Base-by-base conservation (phyloP, 2,113 vertebrate genomes). In the Anoplopoma fimbria region DNA sequence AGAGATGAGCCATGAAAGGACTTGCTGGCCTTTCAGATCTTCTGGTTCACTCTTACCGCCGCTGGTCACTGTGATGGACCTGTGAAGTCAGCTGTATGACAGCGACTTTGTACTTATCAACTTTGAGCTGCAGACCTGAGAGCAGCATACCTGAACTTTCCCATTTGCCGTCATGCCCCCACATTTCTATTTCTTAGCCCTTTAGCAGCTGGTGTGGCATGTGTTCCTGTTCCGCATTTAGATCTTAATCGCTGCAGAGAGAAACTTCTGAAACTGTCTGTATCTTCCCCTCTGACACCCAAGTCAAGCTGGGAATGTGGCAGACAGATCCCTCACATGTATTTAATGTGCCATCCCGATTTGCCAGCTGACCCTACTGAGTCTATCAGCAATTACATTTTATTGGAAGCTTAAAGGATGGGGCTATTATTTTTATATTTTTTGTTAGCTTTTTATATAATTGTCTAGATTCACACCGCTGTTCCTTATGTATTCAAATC, bases 331-430 rank as follows among this genome's bases (percentile, higher is more conserved):
- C 67, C 76, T 85, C 49, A 79, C 75, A 75, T 82, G 55, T 74
- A 61, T 87, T 87, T 81, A 67, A 74, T 89, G 84, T 85, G 49
- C 70, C 72, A 67, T 87, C 72, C 80, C 79, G 74, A 63, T 85
- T 65, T 88, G 17, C 49, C 82, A 75, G 74, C 75, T 70, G 64
- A 90, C 76, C 63, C 47, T 14, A 10, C n/a, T 23, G 38, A 73
- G 51, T 70, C 36, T 4, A 72, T 57, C 85, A 67, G 74, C 81
- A 69, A 69, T 63, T 82, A 65, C 74, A 84, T 74, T 69, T 90
- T 45, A 71, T 84, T 79, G 31, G 73, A 70, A 82, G 55, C 73
- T 83, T 73, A 81, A 78, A 21, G 14, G 27, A 0, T 29, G 25
- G n/a, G 55, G n/a, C 55, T 13, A 25, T 51, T 51, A 45, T 17